Evolutionary conservation across 2,113 vertebrate species (phyloP).

Genomic region (Hemichromis elongatus): DNA sequence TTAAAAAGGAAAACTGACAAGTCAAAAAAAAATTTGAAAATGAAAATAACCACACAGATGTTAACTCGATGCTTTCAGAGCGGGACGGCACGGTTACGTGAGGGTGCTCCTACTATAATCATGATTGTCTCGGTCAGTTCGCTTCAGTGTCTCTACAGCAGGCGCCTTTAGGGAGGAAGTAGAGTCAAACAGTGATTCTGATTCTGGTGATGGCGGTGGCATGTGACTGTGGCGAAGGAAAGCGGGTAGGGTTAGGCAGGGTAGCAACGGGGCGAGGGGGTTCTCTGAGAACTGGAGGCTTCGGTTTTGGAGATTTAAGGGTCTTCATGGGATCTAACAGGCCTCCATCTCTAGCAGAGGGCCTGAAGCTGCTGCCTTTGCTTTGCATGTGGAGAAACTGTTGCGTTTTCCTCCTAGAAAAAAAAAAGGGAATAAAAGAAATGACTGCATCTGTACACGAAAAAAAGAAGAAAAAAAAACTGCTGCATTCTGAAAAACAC

Average conservation of each 20-base stretch:
- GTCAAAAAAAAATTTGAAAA: neutral
- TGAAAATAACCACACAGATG: conserved; percentile 2
- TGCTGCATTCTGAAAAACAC: neutral
- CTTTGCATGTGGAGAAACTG: conserved; percentile 92
- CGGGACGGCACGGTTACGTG: neutral
- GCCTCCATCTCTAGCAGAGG: conserved; percentile 98
- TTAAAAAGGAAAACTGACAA: conserved; percentile 20
- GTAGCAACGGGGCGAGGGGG: neutral
- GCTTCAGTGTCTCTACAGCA: conserved; percentile 71
- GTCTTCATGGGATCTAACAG: conserved; percentile 82
- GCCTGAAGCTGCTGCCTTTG: conserved; percentile 91
- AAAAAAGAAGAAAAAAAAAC: neutral
- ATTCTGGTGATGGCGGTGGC: conserved; percentile 5
- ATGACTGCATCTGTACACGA: neutral
- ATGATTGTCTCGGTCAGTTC: conserved; percentile 78
- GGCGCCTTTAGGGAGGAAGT: conserved; percentile 38
- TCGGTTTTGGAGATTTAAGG: conserved; percentile 62
- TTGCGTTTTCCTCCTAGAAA: conserved; percentile 89
- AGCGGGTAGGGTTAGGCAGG: neutral
- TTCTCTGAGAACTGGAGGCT: conserved; percentile 67
- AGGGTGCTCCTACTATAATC: conserved; percentile 33
- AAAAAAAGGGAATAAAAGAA: neutral
- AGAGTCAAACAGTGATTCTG: conserved; percentile 41
- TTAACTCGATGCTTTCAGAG: neutral
- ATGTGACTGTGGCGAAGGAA: conserved; percentile 14